These are phyloP conservation scores for Echiichthys vipera DNA, from an alignment of 2,797 vertebrate species.

Conservation along the genomic window DNA sequence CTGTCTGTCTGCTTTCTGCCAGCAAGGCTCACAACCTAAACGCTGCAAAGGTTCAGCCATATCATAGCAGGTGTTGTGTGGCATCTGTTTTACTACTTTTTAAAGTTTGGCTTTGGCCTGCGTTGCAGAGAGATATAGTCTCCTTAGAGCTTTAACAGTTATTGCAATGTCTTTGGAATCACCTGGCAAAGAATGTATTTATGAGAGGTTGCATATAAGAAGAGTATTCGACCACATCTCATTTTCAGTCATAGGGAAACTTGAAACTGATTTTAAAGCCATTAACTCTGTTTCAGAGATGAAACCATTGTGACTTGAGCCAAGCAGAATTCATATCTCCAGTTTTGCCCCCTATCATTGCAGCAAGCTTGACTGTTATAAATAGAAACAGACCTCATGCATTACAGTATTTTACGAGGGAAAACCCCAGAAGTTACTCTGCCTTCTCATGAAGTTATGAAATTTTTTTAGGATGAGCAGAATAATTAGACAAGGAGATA, in stretches of 20 bases:
- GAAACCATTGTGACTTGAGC: slow-evolving; percentile 42
- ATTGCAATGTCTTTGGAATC: slow-evolving; percentile 8
- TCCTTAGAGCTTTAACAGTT: slow-evolving; percentile 10
- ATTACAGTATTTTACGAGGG: slow-evolving; percentile 29
- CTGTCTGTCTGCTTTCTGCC: slow-evolving; percentile 45
- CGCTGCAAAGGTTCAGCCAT: slow-evolving; percentile 37
- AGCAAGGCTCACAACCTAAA: slow-evolving; percentile 28
- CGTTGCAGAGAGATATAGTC: background rate
- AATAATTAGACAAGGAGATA: slow-evolving; percentile 35
- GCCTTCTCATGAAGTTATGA: slow-evolving; percentile 13
- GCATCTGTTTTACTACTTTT: slow-evolving; percentile 24
- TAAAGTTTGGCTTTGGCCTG: slow-evolving; percentile 14
- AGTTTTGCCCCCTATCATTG: slow-evolving; percentile 46
- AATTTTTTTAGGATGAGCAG: slow-evolving; percentile 2
- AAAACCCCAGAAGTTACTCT: slow-evolving; percentile 16
- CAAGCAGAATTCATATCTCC: slow-evolving; percentile 37
- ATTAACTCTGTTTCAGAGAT: slow-evolving; percentile 47
- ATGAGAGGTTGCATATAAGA: slow-evolving; percentile 33
- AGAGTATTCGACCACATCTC: slow-evolving; percentile 53
- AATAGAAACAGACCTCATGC: slow-evolving; percentile 39
- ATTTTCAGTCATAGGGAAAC: slow-evolving; percentile 45
- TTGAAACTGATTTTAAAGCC: slow-evolving; percentile 38
- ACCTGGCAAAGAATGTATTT: slow-evolving; percentile 16
- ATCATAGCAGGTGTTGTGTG: slow-evolving; percentile 44
- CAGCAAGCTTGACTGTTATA: slow-evolving; percentile 18